Base-by-base conservation (phyloP, 2,113 vertebrate genomes). In the Salminus brasiliensis region DNA sequence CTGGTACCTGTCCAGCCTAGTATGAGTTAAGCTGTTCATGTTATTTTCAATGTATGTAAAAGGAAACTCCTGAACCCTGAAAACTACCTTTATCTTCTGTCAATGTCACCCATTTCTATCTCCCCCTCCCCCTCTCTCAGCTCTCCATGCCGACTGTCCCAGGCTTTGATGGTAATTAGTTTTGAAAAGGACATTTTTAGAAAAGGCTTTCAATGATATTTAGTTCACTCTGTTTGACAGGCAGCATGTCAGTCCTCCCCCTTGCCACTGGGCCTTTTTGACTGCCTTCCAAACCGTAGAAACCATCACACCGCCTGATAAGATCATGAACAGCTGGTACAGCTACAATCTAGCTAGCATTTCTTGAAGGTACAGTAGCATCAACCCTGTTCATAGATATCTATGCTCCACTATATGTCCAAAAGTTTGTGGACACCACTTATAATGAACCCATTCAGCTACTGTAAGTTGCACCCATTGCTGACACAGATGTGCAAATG, bases 171-270 rank as follows among this genome's bases (percentile, higher is more conserved):
- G 88, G 82, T 92, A 93, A 94, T 93, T 91, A 90, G 85, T 88
- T 80, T 83, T 91, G 91, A 93, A 92, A 93, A 92, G 90, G 89
- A 91, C 90, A 87, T 92, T 93, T 92, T 88, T 89, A 85, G 83
- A 82, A 80, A 87, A 87, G 87, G 89, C 86, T 87, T 91, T 87
- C 85, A 89, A 90, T 88, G 83, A 83, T 84, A 87, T 91, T 90
- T 92, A 89, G 89, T 89, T 91, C 86, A 93, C 80, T 76, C 49
- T 85, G 78, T 87, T 83, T 86, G 83, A 80, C 67, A 67, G 85
- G 12, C 34, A 49, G 82, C 52, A 63, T 72, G 60, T 25, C 62
- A 71, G 34, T 34, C 59, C 39, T 2, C 18, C 47, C 4, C n/a
- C 27, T 18, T 47, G 10, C 25, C 49, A 65, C 36, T 49, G 57